Percentiles rank a stretch among this genome's conserved stretches.
Conservation (phyloP, 2,797 vertebrate genomes). For the Neosilurus hyrtlii region DNA sequence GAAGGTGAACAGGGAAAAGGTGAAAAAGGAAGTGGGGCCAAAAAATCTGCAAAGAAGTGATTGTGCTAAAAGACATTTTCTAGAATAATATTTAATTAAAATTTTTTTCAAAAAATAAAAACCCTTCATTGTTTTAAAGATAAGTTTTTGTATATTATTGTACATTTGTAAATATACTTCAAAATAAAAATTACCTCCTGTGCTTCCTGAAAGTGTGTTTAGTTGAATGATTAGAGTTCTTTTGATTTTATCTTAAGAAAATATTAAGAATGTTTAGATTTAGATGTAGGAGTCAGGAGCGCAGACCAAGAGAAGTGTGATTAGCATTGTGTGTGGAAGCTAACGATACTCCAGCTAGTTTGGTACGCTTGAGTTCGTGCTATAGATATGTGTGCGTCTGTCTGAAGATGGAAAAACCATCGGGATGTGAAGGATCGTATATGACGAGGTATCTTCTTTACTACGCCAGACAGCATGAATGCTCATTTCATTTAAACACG, state of each 20-base stretch:
- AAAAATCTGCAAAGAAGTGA: constrained; percentile 72
- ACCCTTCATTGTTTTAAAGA: not conserved
- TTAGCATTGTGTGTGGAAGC: too few relatives aligned
- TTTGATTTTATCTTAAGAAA: not conserved
- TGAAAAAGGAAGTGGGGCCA: constrained; percentile 57
- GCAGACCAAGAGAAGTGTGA: not conserved
- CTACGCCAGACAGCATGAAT: too few relatives aligned
- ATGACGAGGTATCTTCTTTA: too few relatives aligned
- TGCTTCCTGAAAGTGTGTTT: not conserved
- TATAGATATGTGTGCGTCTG: too few relatives aligned
- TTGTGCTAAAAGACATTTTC: constrained; percentile 39
- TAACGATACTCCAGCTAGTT: too few relatives aligned
- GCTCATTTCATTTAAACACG: too few relatives aligned
- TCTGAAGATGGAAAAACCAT: too few relatives aligned
- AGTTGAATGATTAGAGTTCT: too few relatives aligned
- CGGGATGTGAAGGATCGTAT: too few relatives aligned
- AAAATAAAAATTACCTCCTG: constrained; percentile 25
- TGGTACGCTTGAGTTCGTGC: too few relatives aligned
- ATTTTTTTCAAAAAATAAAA: constrained; percentile 18
- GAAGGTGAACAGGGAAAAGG: constrained; percentile 61
- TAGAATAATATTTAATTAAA: constrained; percentile 22
- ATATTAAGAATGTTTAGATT: not conserved
- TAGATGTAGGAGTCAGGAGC: not conserved
- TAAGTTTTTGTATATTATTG: constrained; percentile 33
- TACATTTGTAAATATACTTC: constrained; percentile 38